These are phyloP conservation scores for Ctenochaetus hawaiiensis DNA, from an alignment of 2,797 vertebrate species.

Conservation along the genomic window DNA sequence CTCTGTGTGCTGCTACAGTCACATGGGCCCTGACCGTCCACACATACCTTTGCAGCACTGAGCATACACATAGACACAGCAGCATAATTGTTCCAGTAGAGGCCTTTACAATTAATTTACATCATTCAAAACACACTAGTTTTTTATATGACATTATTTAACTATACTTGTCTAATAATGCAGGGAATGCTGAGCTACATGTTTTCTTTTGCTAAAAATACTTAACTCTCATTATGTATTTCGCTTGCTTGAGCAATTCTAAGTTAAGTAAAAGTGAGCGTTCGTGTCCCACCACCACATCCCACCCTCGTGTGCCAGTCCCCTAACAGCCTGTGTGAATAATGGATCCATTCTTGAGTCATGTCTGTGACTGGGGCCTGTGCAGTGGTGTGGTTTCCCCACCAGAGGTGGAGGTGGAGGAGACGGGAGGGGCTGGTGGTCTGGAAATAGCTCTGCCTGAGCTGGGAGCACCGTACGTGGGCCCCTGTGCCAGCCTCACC, in stretches of 20 bases:
- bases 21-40: constrained; percentile 25
- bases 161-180: constrained; percentile 12
- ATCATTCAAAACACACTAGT: constrained; percentile 9
- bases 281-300: constrained; percentile 55
- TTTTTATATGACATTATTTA: constrained; percentile 28
- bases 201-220: constrained; percentile 39
- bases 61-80: neutral
- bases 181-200: constrained; percentile 33
- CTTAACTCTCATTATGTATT: constrained; percentile 44
- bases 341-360: constrained; percentile 86
- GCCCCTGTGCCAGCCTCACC: constrained; percentile 67
- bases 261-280: constrained; percentile 59
- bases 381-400: constrained; percentile 75
- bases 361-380: constrained; percentile 71
- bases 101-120: constrained; percentile 7
- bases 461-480: constrained; percentile 71
- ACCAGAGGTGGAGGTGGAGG: constrained; percentile 70
- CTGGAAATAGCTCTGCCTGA: constrained; percentile 79
- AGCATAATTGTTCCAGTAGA: constrained; percentile 2
- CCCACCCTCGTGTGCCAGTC: constrained; percentile 63
- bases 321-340: constrained; percentile 78
- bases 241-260: constrained; percentile 53
- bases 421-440: constrained; percentile 62
- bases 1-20: neutral
- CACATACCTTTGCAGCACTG: constrained; percentile 6